Conservation (phyloP, 2,113 vertebrate genomes). For the Petromus typicus region DNA sequence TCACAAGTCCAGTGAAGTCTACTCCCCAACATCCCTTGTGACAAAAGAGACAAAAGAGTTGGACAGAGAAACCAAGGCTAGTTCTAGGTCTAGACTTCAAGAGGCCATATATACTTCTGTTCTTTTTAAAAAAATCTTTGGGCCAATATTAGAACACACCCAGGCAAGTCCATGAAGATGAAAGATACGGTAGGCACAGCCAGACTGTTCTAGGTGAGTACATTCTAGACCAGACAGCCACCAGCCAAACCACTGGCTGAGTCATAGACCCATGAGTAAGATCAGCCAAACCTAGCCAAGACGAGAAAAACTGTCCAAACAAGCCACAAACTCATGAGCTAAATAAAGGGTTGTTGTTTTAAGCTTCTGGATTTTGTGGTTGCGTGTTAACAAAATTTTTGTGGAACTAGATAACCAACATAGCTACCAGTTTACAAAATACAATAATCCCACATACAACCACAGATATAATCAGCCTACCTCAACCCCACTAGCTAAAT, state of each 20-base stretch:
- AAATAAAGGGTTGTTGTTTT: constrained; percentile 70
- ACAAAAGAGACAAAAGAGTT: not conserved
- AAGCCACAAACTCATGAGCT: constrained; percentile 64
- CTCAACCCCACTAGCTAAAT: constrained; percentile 30
- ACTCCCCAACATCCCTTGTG: not conserved
- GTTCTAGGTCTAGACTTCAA: not conserved
- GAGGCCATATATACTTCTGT: not conserved
- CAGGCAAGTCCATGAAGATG: not conserved
- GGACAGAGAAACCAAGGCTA: not conserved
- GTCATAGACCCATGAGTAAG: constrained; percentile 43
- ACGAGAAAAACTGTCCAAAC: constrained; percentile 50
- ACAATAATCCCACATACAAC: constrained; percentile 50
- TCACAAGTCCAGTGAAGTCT: not conserved
- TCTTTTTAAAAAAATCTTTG: constrained; percentile 19
- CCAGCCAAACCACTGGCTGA: constrained; percentile 57
- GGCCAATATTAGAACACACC: not conserved
- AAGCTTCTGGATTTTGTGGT: constrained; percentile 70
- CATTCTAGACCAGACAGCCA: constrained; percentile 45
- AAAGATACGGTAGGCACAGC: constrained; percentile 7
- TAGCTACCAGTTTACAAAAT: constrained; percentile 56
- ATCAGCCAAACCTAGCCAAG: constrained; percentile 52
- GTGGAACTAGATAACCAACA: constrained; percentile 70
- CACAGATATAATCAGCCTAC: constrained; percentile 43
- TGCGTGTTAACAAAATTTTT: constrained; percentile 74
- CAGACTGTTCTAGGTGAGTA: constrained; percentile 55